A percentile compares a stretch with the other conserved stretches of the same genome.
phyloP scores from a whole-genome alignment of 2,888 invertebrate species.

The Acanthococcus lagerstroemiae region DNA sequence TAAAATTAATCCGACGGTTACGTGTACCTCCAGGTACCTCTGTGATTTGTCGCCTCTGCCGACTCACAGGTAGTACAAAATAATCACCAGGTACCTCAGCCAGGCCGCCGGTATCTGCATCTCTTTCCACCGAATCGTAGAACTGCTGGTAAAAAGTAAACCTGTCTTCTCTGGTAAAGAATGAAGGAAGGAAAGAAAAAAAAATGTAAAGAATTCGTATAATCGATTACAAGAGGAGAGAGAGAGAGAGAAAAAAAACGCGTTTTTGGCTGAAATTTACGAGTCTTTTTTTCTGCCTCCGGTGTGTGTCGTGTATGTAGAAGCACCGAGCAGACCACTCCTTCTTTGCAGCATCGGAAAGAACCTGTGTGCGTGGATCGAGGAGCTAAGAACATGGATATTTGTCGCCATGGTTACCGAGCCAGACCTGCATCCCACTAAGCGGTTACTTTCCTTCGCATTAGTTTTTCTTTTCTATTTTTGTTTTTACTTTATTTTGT shows the following conservation, averaged over 20 bases:
- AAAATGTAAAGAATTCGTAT: too few species aligned
- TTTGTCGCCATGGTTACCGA: conserved; percentile 27
- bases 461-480: conserved; percentile 26
- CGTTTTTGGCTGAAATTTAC: conserved; percentile 24
- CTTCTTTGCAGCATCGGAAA: conserved; percentile 17
- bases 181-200: too few species aligned
- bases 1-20: too few species aligned
- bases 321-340: conserved; percentile 16
- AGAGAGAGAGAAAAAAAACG: background rate
- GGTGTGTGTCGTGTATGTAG: background rate
- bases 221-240: background rate
- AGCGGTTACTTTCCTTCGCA: conserved; percentile 27
- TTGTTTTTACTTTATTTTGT: conserved; percentile 22
- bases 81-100: too few species aligned
- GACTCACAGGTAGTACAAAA: too few species aligned
- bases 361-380: conserved; percentile 17
- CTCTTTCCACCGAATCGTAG: too few species aligned
- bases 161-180: too few species aligned
- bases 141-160: too few species aligned
- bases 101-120: too few species aligned
- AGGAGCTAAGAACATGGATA: conserved; percentile 24
- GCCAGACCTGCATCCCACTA: conserved; percentile 26
- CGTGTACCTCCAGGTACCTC: too few species aligned
- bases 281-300: conserved; percentile 10
- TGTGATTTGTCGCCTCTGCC: too few species aligned